Percentiles rank a stretch among this genome's conserved stretches.
These are phyloP conservation scores for Mugil cephalus DNA, from an alignment of 2,113 vertebrate species.

Conservation along the genomic window DNA sequence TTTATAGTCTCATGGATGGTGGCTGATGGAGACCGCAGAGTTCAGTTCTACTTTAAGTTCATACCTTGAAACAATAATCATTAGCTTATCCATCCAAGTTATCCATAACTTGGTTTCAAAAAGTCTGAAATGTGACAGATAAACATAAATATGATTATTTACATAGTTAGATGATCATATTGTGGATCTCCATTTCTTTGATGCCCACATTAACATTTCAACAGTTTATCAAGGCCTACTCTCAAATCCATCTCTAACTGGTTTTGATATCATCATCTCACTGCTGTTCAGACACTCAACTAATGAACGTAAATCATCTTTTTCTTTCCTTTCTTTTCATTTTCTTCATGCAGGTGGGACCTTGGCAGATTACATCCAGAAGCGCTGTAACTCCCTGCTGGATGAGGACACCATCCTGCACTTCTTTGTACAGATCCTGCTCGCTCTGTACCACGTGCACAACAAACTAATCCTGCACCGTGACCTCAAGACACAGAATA, in stretches of 20 bases:
- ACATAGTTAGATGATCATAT: background rate
- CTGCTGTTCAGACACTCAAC: background rate
- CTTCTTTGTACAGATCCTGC: slow-evolving; percentile 97
- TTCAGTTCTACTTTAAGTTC: background rate
- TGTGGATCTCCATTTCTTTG: background rate
- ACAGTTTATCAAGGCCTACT: background rate
- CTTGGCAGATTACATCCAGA: slow-evolving; percentile 96
- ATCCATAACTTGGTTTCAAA: background rate
- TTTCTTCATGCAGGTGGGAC: slow-evolving; percentile 89
- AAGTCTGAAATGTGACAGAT: background rate
- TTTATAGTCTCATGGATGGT: no score
- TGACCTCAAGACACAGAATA: slow-evolving; percentile 99
- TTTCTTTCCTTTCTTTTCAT: background rate
- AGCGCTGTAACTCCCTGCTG: slow-evolving; percentile 95
- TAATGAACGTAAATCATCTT: background rate
- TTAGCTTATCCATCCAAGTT: background rate
- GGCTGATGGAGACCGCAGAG: no score
- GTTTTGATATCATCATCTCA: background rate
- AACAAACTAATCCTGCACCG: slow-evolving; percentile 97
- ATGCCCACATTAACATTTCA: background rate
- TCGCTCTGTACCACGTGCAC: slow-evolving; percentile 96
- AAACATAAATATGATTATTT: background rate
- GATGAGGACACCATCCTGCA: slow-evolving; percentile 98
- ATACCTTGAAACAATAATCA: background rate
- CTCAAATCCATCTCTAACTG: background rate